Conservation (phyloP, 2,888 invertebrate genomes). For the Auanema freiburgensis region DNA sequence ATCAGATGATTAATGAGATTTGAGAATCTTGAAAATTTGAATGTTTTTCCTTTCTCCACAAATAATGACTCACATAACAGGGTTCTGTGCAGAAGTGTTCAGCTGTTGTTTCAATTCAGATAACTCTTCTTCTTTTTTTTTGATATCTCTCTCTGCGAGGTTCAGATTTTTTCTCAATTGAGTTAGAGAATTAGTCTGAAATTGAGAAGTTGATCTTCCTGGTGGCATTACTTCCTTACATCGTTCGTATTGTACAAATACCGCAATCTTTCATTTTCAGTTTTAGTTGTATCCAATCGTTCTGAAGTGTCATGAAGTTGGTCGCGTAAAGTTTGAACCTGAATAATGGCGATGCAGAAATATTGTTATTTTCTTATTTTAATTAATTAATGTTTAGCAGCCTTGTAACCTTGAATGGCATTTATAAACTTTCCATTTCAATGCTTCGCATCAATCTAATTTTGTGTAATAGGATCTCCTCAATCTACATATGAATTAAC, state of each 20-base stretch:
- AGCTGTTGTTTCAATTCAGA: slow-evolving; percentile 43
- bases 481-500: too few relatives aligned
- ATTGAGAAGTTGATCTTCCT: neutral
- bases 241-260: slow-evolving; percentile 20
- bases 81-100: neutral
- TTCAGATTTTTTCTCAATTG: slow-evolving; percentile 48
- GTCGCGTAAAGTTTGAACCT: slow-evolving; percentile 56
- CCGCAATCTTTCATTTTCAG: slow-evolving; percentile 51
- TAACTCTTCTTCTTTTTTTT: slow-evolving; percentile 51
- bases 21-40: slow-evolving; percentile 34
- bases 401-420: too few relatives aligned
- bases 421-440: too few relatives aligned
- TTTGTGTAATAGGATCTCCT: too few relatives aligned
- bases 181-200: slow-evolving; percentile 34
- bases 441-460: too few relatives aligned
- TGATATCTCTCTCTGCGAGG: slow-evolving; percentile 54
- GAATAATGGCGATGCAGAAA: slow-evolving; percentile 6
- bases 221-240: slow-evolving; percentile 12
- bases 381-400: too few relatives aligned
- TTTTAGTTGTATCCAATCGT: slow-evolving; percentile 37
- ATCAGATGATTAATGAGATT: slow-evolving; percentile 43
- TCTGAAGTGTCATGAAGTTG: slow-evolving; percentile 54
- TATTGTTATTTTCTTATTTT: neutral
- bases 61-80: too few relatives aligned
- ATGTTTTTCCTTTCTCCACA: too few relatives aligned